Evolutionary conservation across 2,888 invertebrate species (phyloP).

Genomic region (Heliconius ismenius): DNA sequence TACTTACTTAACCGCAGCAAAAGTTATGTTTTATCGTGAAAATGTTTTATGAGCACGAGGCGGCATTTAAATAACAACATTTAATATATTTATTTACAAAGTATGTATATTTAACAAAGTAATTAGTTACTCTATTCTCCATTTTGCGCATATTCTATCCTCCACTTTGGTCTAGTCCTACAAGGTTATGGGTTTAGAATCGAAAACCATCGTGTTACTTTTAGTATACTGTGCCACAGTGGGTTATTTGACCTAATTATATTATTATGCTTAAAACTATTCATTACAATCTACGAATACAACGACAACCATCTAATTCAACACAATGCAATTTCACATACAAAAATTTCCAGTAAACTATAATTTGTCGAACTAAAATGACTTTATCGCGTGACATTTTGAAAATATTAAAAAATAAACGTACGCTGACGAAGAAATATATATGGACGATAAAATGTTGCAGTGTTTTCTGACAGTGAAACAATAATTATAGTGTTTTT

Average conservation of each 20-base stretch:
- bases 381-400: slow-evolving; percentile 48
- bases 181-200: neutral
- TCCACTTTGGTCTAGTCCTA: no score
- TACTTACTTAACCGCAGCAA: neutral
- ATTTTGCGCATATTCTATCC: neutral
- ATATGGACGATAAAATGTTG: slow-evolving; percentile 59
- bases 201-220: neutral
- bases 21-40: neutral
- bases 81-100: slow-evolving; percentile 3
- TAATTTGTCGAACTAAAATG: slow-evolving; percentile 48
- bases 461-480: slow-evolving; percentile 59
- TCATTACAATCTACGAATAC: neutral
- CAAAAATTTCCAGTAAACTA: slow-evolving; percentile 32
- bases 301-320: neutral
- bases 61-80: neutral
- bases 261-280: neutral
- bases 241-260: neutral
- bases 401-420: slow-evolving; percentile 41
- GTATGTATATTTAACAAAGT: neutral
- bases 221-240: neutral
- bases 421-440: slow-evolving; percentile 51
- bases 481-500: neutral
- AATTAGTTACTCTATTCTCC: neutral
- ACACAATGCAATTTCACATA: slow-evolving; percentile 38
- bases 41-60: slow-evolving; percentile 12